Conservation (phyloP, 2,888 invertebrate genomes). For the Tridacna gigas region DNA sequence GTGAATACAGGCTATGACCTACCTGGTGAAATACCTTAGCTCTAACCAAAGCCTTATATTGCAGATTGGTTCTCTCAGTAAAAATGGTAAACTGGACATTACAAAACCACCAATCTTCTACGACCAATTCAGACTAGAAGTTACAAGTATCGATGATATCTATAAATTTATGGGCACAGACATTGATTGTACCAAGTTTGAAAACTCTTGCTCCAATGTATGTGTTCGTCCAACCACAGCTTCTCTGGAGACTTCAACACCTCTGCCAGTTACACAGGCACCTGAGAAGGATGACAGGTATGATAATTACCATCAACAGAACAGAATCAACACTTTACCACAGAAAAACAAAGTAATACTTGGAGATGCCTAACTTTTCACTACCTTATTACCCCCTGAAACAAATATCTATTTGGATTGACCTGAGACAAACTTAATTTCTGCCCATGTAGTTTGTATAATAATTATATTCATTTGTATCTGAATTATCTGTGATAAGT, state of each 20-base stretch:
- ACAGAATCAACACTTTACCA: no score
- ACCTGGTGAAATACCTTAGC: no score
- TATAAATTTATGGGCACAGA: background rate
- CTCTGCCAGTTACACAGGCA: background rate
- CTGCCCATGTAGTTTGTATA: no score
- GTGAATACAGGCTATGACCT: no score
- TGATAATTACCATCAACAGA: background rate
- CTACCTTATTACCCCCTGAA: no score
- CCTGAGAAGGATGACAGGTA: slow-evolving; percentile 12
- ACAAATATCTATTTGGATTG: no score
- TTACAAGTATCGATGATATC: background rate
- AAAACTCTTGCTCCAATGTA: slow-evolving; percentile 27
- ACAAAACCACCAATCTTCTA: slow-evolving; percentile 37
- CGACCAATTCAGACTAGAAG: slow-evolving; percentile 23
- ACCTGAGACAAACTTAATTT: no score
- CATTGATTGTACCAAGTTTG: slow-evolving; percentile 16
- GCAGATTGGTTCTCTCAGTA: slow-evolving; percentile 47
- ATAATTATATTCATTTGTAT: no score
- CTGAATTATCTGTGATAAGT: no score
- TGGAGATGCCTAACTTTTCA: no score
- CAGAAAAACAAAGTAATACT: no score
- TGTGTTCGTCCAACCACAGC: slow-evolving; percentile 31
- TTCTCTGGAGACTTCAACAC: background rate
- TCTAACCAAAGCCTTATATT: background rate
- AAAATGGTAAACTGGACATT: slow-evolving; percentile 30